Conservation (phyloP, 2,888 invertebrate genomes). For the Aspidiotus destructor region DNA sequence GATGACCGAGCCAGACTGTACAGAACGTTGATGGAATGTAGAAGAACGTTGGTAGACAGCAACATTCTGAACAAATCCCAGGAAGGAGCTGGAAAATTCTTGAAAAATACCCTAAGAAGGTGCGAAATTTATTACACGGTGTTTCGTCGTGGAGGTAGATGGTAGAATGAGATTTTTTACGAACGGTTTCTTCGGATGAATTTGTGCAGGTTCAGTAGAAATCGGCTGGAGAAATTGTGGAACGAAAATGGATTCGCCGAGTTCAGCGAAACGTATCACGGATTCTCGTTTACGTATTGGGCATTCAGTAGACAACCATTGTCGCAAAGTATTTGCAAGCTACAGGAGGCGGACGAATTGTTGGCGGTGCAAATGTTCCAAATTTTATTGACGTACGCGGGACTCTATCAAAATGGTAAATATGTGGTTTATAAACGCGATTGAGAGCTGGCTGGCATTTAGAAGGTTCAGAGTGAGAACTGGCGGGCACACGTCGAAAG, state of each 20-base stretch:
- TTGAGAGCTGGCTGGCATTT: no score
- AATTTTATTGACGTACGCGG: constrained; percentile 78
- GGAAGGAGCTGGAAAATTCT: constrained; percentile 72
- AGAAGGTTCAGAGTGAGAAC: no score
- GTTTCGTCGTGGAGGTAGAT: no score
- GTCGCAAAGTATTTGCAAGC: constrained; percentile 70
- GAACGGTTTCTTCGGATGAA: no score
- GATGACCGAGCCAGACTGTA: constrained; percentile 80
- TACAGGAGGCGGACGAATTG: constrained; percentile 78
- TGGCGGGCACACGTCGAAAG: no score
- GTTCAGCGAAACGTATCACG: constrained; percentile 75
- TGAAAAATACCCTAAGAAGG: constrained; percentile 77
- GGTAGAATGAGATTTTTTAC: no score
- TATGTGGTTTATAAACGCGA: neutral
- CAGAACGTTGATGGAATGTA: constrained; percentile 73
- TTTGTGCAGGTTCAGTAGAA: constrained; percentile 55
- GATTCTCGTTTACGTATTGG: constrained; percentile 80
- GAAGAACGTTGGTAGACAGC: constrained; percentile 72
- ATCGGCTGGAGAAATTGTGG: constrained; percentile 66
- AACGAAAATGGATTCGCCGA: constrained; percentile 56
- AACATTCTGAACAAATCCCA: constrained; percentile 72
- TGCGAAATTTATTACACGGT: constrained; percentile 37
- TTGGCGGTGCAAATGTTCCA: constrained; percentile 80
- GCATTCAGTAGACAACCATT: constrained; percentile 73
- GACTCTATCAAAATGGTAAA: constrained; percentile 59